Evolutionary conservation across 2,888 invertebrate genomes (phyloP).

Genomic region (Trachelus iudaicus): DNA sequence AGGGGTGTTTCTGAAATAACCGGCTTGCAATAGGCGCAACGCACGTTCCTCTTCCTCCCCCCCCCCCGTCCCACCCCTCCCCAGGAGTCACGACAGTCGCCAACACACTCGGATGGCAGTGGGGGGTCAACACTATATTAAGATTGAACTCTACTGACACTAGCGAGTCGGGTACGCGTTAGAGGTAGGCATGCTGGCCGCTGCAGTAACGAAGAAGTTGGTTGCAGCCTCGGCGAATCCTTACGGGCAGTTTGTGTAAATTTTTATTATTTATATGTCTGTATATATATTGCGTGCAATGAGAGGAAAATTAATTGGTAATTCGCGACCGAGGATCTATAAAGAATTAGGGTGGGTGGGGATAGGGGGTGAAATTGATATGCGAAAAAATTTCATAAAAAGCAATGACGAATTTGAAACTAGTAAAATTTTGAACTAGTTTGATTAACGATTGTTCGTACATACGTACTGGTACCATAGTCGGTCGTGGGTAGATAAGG

Average conservation of each 20-base stretch:
- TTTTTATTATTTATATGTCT: not conserved
- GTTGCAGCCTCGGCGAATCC: not conserved
- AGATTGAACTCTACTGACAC: constrained; percentile 66
- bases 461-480: too few relatives aligned
- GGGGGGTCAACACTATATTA: constrained; percentile 66
- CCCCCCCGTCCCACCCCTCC: not conserved
- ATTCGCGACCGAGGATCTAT: too few relatives aligned
- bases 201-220: not conserved
- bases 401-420: too few relatives aligned
- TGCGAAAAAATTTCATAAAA: too few relatives aligned
- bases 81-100: not conserved
- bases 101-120: constrained; percentile 38
- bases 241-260: not conserved
- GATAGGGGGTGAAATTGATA: too few relatives aligned
- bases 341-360: too few relatives aligned
- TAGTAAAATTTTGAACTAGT: too few relatives aligned
- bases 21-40: constrained; percentile 15
- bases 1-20: constrained; percentile 47
- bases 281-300: too few relatives aligned
- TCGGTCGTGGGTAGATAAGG: too few relatives aligned
- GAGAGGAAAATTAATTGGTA: too few relatives aligned
- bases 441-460: too few relatives aligned
- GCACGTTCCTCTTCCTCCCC: constrained; percentile 3
- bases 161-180: constrained; percentile 11
- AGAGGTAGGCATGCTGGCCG: not conserved